A percentile compares a stretch with the other conserved stretches of the same genome.
phyloP scores from a whole-genome alignment of 2,888 invertebrate species.

The Athripsodes cinereus region DNA sequence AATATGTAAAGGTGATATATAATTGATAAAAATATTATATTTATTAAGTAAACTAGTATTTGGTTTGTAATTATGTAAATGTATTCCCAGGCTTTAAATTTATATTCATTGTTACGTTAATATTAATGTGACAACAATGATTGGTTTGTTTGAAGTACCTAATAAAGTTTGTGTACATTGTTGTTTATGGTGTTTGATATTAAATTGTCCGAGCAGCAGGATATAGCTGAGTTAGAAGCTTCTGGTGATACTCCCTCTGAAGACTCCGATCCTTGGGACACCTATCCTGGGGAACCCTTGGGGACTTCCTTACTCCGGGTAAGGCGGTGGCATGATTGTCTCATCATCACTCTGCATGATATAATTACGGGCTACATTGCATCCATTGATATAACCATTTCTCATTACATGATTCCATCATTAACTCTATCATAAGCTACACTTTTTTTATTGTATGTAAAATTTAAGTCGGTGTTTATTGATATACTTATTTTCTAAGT shows the following conservation, averaged over 20 bases:
- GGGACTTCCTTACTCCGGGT: conserved; percentile 33
- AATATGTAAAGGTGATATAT: too few species aligned
- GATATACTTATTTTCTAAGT: too few species aligned
- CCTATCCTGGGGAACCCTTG: conserved; percentile 35
- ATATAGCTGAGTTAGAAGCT: conserved; percentile 26
- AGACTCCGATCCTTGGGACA: conserved; percentile 25
- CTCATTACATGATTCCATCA: too few species aligned
- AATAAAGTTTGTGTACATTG: neutral
- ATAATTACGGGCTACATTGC: conserved; percentile 2
- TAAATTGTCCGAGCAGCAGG: conserved; percentile 10
- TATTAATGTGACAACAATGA: neutral
- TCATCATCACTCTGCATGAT: conserved; percentile 9
- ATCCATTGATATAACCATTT: too few species aligned
- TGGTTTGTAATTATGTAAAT: too few species aligned
- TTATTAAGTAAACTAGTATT: too few species aligned
- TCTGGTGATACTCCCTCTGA: conserved; percentile 31
- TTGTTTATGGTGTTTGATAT: neutral
- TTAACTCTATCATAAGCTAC: too few species aligned
- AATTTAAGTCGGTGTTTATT: too few species aligned
- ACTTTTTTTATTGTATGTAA: too few species aligned
- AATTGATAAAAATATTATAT: too few species aligned
- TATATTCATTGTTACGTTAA: neutral
- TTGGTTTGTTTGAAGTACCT: conserved; percentile 1
- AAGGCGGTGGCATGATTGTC: conserved; percentile 20
- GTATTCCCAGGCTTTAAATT: too few species aligned